phyloP scores from a whole-genome alignment of 2,888 invertebrate species.

The Hyles lineata region DNA sequence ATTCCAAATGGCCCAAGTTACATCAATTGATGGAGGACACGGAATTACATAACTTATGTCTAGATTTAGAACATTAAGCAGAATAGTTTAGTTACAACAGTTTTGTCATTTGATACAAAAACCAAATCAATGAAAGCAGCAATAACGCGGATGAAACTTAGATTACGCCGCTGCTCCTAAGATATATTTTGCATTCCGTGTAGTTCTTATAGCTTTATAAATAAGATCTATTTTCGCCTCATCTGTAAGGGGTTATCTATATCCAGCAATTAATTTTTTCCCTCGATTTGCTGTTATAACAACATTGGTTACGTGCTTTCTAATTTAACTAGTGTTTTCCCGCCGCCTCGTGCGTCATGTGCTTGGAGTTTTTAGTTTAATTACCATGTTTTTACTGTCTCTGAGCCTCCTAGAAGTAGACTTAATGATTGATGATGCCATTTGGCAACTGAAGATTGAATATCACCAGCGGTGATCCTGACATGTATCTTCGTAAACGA shows the following conservation, averaged over 20 bases:
- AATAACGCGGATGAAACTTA: slow-evolving; percentile 13
- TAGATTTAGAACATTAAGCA: slow-evolving; percentile 1
- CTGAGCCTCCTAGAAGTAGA: neutral
- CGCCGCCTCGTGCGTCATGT: neutral
- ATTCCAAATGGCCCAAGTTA: neutral
- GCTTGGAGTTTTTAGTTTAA: neutral
- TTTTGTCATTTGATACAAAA: slow-evolving; percentile 28
- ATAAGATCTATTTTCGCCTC: slow-evolving; percentile 3
- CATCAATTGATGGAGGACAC: neutral
- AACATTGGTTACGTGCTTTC: slow-evolving; percentile 17
- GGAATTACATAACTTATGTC: neutral
- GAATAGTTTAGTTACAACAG: neutral
- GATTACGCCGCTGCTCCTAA: neutral
- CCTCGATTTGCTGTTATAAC: slow-evolving; percentile 7
- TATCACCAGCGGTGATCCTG: neutral
- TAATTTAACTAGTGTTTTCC: slow-evolving; percentile 21
- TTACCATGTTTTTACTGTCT: neutral
- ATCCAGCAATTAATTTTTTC: slow-evolving; percentile 13
- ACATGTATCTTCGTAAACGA: neutral
- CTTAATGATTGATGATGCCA: neutral
- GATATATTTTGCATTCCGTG: slow-evolving; percentile 1
- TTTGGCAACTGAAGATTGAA: neutral
- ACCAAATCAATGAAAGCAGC: slow-evolving; percentile 9
- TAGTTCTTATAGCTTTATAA: neutral
- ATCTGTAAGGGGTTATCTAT: neutral